Evolutionary conservation across 1,140 invertebrate genomes (phyloP).

Genomic region (Himalopsyche phryganea): DNA sequence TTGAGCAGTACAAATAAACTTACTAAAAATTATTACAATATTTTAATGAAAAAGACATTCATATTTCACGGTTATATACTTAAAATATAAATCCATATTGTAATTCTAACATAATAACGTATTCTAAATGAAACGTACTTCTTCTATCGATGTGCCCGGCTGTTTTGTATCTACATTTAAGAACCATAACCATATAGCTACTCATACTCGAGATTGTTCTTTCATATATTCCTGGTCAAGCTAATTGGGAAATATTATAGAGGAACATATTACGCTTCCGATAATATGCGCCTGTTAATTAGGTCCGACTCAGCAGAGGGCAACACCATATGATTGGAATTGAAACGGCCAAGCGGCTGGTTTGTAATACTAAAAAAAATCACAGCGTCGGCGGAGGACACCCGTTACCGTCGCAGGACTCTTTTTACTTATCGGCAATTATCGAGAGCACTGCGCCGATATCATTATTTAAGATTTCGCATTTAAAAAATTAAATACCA

Average conservation of each 20-base stretch:
- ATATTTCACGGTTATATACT: too few relatives aligned
- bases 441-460: not conserved
- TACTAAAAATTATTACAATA: too few relatives aligned
- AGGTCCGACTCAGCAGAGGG: conserved; percentile 17
- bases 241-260: conserved; percentile 27
- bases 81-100: too few relatives aligned
- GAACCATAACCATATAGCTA: too few relatives aligned
- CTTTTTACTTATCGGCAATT: conserved; percentile 4
- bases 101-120: too few relatives aligned
- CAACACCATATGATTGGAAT: conserved; percentile 31
- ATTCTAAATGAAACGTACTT: too few relatives aligned
- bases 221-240: conserved; percentile 13
- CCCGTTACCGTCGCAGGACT: not conserved
- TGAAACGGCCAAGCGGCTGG: conserved; percentile 18
- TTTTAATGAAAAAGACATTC: too few relatives aligned
- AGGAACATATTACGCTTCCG: conserved; percentile 3
- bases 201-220: too few relatives aligned
- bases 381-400: not conserved
- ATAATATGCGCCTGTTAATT: conserved; percentile 27
- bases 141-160: too few relatives aligned
- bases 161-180: too few relatives aligned
- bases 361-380: conserved; percentile 15
- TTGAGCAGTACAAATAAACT: too few relatives aligned
- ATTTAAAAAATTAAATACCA: too few relatives aligned
- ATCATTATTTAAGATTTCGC: not conserved